Base-by-base conservation (phyloP, 2,888 invertebrate species). In the Neelides folsomi region DNA sequence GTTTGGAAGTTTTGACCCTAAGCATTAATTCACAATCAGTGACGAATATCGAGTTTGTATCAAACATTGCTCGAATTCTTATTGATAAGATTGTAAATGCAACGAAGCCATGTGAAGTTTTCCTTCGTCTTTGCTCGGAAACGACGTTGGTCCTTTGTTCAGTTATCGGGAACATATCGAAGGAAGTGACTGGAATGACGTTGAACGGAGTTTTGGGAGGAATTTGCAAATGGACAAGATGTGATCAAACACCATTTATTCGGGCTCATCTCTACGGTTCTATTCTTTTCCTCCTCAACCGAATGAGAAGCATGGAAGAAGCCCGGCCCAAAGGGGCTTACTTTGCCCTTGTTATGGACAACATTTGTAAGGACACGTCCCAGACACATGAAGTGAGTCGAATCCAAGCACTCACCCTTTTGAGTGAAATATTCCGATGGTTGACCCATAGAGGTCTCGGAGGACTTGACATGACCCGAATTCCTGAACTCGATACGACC, bases 221-320 rank as follows among this genome's bases (percentile, higher is more conserved):
- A 18, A 27, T 62, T 8, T 63, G 63, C 48, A 37, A 45, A 9
- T 63, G 62, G 62, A 47, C 56, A 10, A 27, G 53, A 1, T 42
- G 49, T 10, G 61, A 63, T 13, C 51, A 54, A 10, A 54, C 56
- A 38, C 43, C 51, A 1, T 37, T 51, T 8, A 59, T 90, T 53
- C 72, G 89, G 41, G 85, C 88, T 0, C 87, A 92, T 68, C 70
- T 93, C 12, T 93, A 93, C 67, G 86, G 86, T 1, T 81, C 88
- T 0, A 68, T 93, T 15, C 70, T 90, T 1, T 86, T 86, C 62
- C 84, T 83, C 59, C 72, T 93, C 51, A 82, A 83, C 64, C 81
- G 92, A 52, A 38, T 55, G 18, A 49, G 40, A 37, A 54, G 47
- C 4, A 38, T 46, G 19, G 46, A 52, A 47, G 57, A 34, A 46